Evolutionary conservation across 2,113 vertebrate genomes (phyloP), one percentile per base, ranked within the genome.

Genomic region (Piprites chloris): DNA sequence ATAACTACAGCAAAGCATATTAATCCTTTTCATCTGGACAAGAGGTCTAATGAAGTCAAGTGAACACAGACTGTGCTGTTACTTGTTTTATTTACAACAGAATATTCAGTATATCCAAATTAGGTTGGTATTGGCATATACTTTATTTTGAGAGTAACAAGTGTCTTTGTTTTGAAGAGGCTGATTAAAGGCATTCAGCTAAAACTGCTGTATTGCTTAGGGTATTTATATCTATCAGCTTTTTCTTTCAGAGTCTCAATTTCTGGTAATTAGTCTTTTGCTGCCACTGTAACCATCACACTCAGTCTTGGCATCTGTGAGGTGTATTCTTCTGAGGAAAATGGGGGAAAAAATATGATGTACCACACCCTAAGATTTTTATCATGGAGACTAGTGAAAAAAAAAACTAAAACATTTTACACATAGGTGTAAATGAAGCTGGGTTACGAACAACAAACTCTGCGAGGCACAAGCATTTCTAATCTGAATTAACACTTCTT

Each of bases 331-430:
- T 68, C 41, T 39, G 39, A 63, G 46, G 12, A 69, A 44, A 59
- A 56, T 5, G 14, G 7, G 21, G 19, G 3, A 35, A 5, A 30
- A 50, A 68, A 10, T 4, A 1, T 6, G 1, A 44, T 26, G 35
- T 72, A n/a, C 67, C 87, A 91, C 72, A 30, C 35, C 55, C 44
- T 55, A 35, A 69, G 41, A 73, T 83, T 69, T 93, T 19, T 76
- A 23, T 39, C 27, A 0, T 9, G 18, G 41, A 84, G 30, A 80
- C 23, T 22, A 28, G n/a, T 66, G 46, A 32, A 71, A 53, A 63
- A 55, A 14, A 32, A 46, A 2, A 2, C n/a, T n/a, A 33, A 66
- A 89, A 32, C 5, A 7, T 20, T 68, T 67, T 32, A 20, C 35
- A 72, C 5, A 20, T 39, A 49, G 50, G 4, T 89, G 41, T 2